A percentile compares a stretch with the other conserved stretches of the same genome.
Conservation (phyloP, 2,888 invertebrate genomes). For the Steromphala cineraria region DNA sequence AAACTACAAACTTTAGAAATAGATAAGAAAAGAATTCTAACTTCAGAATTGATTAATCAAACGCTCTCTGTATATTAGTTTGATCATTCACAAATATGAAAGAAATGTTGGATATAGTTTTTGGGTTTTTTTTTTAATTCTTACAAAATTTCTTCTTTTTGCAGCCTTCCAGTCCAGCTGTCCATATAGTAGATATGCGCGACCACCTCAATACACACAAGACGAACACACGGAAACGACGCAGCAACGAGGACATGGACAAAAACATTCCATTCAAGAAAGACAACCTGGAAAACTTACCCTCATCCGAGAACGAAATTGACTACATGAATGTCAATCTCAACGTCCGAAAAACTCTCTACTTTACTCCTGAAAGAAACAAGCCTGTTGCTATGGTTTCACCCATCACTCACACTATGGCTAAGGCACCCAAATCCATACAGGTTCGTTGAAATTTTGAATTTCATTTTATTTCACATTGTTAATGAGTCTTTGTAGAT, state of each 20-base stretch:
- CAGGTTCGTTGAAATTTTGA: slow-evolving; percentile 35
- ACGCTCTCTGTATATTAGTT: too few species aligned
- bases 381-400: slow-evolving; percentile 59
- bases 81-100: too few species aligned
- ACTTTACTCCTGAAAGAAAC: slow-evolving; percentile 39
- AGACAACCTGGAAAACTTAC: slow-evolving; percentile 34
- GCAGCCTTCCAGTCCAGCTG: slow-evolving; percentile 54
- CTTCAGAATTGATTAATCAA: too few species aligned
- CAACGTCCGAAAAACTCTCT: slow-evolving; percentile 38
- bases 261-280: slow-evolving; percentile 30
- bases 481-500: too few species aligned
- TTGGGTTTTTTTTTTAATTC: too few species aligned
- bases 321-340: slow-evolving; percentile 35
- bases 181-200: slow-evolving; percentile 57
- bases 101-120: too few species aligned
- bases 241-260: slow-evolving; percentile 41
- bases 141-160: slow-evolving; percentile 18
- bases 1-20: too few species aligned
- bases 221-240: slow-evolving; percentile 40
- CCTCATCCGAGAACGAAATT: slow-evolving; percentile 51
- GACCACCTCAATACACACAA: slow-evolving; percentile 37
- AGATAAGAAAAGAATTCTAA: too few species aligned
- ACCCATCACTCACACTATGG: slow-evolving; percentile 53
- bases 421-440: slow-evolving; percentile 39
- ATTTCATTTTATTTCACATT: background rate